Evolutionary conservation across 2,797 vertebrate species (phyloP).

Genomic region (Pseudomugil tenellus): DNA sequence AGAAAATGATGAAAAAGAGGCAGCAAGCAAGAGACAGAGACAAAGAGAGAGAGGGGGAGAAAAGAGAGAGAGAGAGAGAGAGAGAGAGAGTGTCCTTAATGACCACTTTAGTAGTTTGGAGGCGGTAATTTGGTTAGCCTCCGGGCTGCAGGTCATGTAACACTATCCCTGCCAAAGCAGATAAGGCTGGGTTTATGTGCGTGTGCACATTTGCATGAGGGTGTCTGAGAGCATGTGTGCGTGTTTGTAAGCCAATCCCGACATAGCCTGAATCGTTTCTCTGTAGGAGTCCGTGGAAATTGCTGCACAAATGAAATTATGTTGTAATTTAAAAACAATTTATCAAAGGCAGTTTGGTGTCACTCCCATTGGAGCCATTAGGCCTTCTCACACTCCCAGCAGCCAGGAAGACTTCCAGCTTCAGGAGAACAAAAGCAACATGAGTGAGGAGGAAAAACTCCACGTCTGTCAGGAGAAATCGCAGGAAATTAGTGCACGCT

Average conservation of each 20-base stretch:
- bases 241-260: conserved; percentile 67
- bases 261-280: conserved; percentile 70
- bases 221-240: conserved; percentile 30
- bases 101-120: conserved; percentile 86
- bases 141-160: conserved; percentile 84
- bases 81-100: conserved; percentile 80
- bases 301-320: conserved; percentile 78
- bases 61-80: conserved; percentile 43
- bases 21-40: conserved; percentile 33
- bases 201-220: conserved; percentile 57
- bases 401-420: conserved; percentile 62
- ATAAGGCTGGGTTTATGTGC: conserved; percentile 66
- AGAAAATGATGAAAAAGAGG: conserved; percentile 49
- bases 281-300: conserved; percentile 77
- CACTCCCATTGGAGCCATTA: conserved; percentile 80
- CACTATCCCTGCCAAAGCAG: conserved; percentile 78
- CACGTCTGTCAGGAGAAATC: conserved; percentile 14
- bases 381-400: conserved; percentile 64
- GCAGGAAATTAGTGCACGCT: conserved; percentile 7
- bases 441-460: conserved; percentile 16
- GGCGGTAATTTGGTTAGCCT: conserved; percentile 83
- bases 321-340: conserved; percentile 83
- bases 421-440: conserved; percentile 24
- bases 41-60: conserved; percentile 39
- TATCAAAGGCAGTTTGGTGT: conserved; percentile 82